Conservation (phyloP, 1,140 invertebrate genomes). For the Bursaphelenchus mucronatus region DNA sequence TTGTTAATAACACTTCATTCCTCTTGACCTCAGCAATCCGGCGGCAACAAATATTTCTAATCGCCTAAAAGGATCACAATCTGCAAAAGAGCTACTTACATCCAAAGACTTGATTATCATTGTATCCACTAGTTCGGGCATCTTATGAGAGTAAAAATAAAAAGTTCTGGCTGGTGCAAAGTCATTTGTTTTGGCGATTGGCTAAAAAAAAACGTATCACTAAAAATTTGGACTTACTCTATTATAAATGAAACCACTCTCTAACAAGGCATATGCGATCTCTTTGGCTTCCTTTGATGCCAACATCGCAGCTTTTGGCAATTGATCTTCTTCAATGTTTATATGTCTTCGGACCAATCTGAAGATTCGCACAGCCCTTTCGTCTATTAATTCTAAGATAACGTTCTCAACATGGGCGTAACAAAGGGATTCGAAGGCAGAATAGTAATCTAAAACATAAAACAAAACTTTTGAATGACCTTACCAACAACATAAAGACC, state of each 20-base stretch:
- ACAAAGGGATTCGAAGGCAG: conserved; percentile 36
- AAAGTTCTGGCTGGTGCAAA: conserved; percentile 17
- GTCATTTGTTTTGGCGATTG: conserved; percentile 23
- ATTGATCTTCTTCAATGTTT: conserved; percentile 44
- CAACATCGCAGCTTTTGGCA: conserved; percentile 43
- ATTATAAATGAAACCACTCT: conserved; percentile 40
- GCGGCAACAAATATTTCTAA: conserved; percentile 7
- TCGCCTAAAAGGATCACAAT: conserved; percentile 1
- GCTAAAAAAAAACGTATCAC: conserved; percentile 21
- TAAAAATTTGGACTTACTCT: conserved; percentile 27
- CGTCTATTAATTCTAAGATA: conserved; percentile 39
- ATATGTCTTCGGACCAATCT: conserved; percentile 24
- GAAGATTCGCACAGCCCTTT: conserved; percentile 42
- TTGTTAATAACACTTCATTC: conserved; percentile 1
- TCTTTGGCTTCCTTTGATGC: conserved; percentile 44
- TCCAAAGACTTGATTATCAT: conserved; percentile 8
- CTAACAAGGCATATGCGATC: conserved; percentile 33
- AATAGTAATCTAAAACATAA: conserved; percentile 40
- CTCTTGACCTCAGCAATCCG: conserved; percentile 4
- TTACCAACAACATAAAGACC: conserved; percentile 41
- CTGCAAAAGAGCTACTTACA: conserved; percentile 8
- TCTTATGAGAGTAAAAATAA: conserved; percentile 17
- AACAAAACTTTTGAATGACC: not conserved
- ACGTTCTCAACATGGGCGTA: conserved; percentile 42
- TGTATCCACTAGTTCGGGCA: conserved; percentile 9